A percentile compares a stretch with the other conserved stretches of the same genome.
phyloP scores from a whole-genome alignment of 1,140 invertebrate species.

The Melanaphis sacchari region DNA sequence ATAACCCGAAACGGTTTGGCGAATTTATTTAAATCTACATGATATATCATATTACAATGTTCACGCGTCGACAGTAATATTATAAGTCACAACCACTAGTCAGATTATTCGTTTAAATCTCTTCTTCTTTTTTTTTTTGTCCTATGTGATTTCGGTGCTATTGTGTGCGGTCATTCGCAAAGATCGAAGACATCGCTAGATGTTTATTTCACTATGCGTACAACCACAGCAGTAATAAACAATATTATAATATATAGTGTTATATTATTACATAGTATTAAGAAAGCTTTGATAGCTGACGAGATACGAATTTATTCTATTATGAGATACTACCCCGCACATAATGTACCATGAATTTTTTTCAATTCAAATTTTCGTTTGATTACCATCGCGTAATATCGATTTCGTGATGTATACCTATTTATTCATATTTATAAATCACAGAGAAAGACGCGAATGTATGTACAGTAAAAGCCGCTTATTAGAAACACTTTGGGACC shows the following conservation, averaged over 20 bases:
- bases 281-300: background rate
- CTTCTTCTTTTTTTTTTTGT: background rate
- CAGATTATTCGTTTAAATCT: conserved; percentile 2
- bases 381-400: background rate
- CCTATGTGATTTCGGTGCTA: background rate
- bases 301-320: background rate
- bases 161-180: background rate
- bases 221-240: background rate
- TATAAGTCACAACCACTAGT: background rate
- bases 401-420: background rate
- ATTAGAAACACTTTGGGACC: too few relatives aligned
- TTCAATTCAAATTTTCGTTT: background rate
- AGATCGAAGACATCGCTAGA: background rate
- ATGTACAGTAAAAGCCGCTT: too few relatives aligned
- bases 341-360: background rate
- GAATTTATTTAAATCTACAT: conserved; percentile 16
- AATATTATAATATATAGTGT: background rate
- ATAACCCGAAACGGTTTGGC: background rate
- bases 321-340: background rate
- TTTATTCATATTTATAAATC: background rate
- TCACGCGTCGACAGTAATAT: conserved; percentile 4
- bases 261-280: too few relatives aligned
- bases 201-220: background rate
- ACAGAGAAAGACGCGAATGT: too few relatives aligned
- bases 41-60: conserved; percentile 6